Conservation (phyloP, 2,113 vertebrate species). For the Ammodytes dubius region DNA sequence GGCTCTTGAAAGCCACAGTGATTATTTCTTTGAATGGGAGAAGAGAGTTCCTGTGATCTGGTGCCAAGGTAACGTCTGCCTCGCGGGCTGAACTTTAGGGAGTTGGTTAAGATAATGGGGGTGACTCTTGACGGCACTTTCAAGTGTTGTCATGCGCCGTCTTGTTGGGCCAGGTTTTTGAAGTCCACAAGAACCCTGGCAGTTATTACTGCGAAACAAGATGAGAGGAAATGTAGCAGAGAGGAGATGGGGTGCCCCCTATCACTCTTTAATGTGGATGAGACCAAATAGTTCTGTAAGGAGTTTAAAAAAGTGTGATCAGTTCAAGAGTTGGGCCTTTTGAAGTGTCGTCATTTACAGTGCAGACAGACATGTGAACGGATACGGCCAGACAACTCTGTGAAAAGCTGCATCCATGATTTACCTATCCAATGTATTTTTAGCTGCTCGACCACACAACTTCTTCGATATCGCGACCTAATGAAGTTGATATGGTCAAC, state of each 20-base stretch:
- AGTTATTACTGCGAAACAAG: constrained; percentile 35
- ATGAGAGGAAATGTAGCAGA: constrained; percentile 61
- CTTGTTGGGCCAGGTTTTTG: constrained; percentile 60
- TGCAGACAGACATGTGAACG: neutral
- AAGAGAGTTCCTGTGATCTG: constrained; percentile 59
- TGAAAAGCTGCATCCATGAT: neutral
- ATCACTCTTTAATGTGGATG: constrained; percentile 28
- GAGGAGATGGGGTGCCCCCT: constrained; percentile 22
- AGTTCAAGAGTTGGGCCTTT: neutral
- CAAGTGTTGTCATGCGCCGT: constrained; percentile 72
- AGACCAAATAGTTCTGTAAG: constrained; percentile 1
- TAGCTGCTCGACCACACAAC: neutral
- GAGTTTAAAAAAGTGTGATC: constrained; percentile 25
- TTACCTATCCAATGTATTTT: neutral
- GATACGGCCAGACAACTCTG: neutral
- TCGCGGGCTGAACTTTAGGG: constrained; percentile 58
- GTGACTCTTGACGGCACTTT: constrained; percentile 49
- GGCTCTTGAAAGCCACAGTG: constrained; percentile 38
- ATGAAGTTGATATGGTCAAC: neutral
- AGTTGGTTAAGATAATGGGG: constrained; percentile 68
- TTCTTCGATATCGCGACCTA: neutral
- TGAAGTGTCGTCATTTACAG: constrained; percentile 20
- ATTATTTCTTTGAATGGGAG: constrained; percentile 55
- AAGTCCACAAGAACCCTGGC: constrained; percentile 31
- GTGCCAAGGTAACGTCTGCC: constrained; percentile 70